Evolutionary conservation across 2,113 vertebrate species (phyloP), one percentile per base, ranked within the genome.

Genomic region (Chamaea fasciata): DNA sequence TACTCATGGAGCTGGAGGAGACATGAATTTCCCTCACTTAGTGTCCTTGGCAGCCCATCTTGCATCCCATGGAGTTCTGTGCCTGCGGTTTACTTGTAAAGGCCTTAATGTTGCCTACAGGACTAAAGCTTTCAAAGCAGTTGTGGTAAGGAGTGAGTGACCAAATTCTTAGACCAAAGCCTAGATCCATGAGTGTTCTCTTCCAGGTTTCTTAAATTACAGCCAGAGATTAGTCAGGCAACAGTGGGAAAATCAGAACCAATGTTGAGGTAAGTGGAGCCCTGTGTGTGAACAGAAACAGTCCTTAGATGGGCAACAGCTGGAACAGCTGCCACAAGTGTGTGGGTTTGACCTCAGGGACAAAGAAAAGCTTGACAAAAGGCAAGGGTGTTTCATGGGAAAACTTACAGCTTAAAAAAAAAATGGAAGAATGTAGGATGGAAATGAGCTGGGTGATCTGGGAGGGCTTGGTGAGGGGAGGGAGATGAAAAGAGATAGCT

Each of bases 21-120:
- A 99, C 91, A 99, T 99, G 99, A 98, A 99, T 97, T 98, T 98
- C 92, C 98, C 92, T 90, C 98, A 98, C 16, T 93, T 99, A 56
- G 97, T 98, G 53, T 99, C 98, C 91, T 88, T 99, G 94, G 98
- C 99, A 69, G 96, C 79, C 11, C 96, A 65, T 57, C 96, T 99
- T 70, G 98, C 98, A 30, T 92, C 98, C 24, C 92, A 68, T 10
- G 98, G 99, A 7, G 70, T 98, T 92, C 93, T 99, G 22, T 99
- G 98, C 78, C 97, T 99, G 68, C 97, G 99, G 7, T 99, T 99
- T 95, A 99, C 99, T 16, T 99, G 99, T 92, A 99, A 98, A 98
- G 97, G 98, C n/a, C 98, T 99, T 80, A 99, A 99, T 71, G 74
- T 99, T 77, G 92, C 50, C 14, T 98, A 99, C 41, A 98, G 99